phyloP scores from a whole-genome alignment of 92 coral and sea anemone genomes.

The Hydrozoanthus gracilis region DNA sequence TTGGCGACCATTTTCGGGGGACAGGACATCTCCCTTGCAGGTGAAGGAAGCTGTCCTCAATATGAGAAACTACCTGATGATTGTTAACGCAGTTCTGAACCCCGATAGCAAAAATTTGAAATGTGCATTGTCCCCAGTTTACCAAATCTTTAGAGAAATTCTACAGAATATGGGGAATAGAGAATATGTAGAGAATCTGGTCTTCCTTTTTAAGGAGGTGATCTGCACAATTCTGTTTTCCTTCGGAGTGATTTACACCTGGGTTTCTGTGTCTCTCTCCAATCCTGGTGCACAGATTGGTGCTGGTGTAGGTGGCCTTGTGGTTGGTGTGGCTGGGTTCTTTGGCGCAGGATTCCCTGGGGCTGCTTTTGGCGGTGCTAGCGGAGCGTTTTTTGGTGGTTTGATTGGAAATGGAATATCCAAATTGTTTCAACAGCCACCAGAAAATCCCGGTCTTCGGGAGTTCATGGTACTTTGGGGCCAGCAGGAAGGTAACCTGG shows the following conservation, averaged over 20 bases:
- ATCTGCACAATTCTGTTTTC: conserved; percentile 22
- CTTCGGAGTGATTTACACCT: conserved; percentile 50
- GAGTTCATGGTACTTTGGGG: conserved; percentile 4
- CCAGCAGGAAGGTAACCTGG: neutral
- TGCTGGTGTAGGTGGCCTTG: neutral
- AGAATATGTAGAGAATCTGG: conserved; percentile 35
- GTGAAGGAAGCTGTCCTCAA: conserved; percentile 70
- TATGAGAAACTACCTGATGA: conserved; percentile 74
- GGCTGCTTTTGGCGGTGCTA: neutral
- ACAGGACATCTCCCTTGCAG: neutral
- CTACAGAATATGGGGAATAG: conserved; percentile 23
- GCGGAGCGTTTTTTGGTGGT: conserved; percentile 9
- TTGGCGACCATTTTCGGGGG: neutral
- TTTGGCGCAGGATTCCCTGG: neutral
- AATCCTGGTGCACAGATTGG: conserved; percentile 35
- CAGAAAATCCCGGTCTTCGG: neutral
- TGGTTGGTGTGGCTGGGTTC: conserved; percentile 8
- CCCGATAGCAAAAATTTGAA: conserved; percentile 60
- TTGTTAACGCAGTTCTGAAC: conserved; percentile 78
- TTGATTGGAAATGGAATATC: conserved; percentile 20
- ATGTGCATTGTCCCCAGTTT: conserved; percentile 52
- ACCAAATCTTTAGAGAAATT: conserved; percentile 49
- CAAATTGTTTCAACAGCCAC: neutral
- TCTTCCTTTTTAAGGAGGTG: conserved; percentile 22
- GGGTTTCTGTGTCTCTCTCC: conserved; percentile 31